A percentile compares a stretch with the other conserved stretches of the same genome.
Conservation (phyloP, 2,113 vertebrate species). For the Nanorana parkeri region DNA sequence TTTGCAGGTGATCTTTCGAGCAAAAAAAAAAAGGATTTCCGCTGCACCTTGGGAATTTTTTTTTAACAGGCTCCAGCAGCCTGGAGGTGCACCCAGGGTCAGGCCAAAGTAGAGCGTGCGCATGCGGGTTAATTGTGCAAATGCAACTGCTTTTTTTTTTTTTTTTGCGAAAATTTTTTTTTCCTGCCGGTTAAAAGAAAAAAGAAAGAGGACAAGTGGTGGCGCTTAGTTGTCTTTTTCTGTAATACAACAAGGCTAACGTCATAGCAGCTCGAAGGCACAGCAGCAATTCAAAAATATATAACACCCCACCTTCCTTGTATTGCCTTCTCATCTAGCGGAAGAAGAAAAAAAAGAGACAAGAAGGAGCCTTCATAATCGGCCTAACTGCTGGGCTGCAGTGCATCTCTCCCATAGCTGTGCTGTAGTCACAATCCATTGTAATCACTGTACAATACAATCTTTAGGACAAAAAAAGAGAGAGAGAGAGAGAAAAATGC, state of each 20-base stretch:
- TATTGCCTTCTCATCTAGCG: slow-evolving; percentile 61
- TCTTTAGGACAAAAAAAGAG: slow-evolving; percentile 79
- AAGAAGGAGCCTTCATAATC: slow-evolving; percentile 62
- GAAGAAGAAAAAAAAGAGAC: slow-evolving; percentile 29
- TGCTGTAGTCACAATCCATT: slow-evolving; percentile 81
- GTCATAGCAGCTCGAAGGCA: slow-evolving; percentile 13
- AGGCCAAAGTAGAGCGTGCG: slow-evolving; percentile 57
- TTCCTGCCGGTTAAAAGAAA: too few relatives aligned
- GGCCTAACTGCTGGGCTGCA: slow-evolving; percentile 69
- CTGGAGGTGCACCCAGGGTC: slow-evolving; percentile 60
- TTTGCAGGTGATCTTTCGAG: slow-evolving; percentile 19
- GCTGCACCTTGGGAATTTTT: slow-evolving; percentile 49
- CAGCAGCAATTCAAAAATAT: slow-evolving; percentile 4
- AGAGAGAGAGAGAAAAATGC: slow-evolving; percentile 79
- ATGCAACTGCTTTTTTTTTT: slow-evolving; percentile 48
- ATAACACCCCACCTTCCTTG: slow-evolving; percentile 56
- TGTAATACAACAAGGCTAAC: slow-evolving; percentile 36
- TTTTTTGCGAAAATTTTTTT: background rate
- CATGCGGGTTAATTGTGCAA: slow-evolving; percentile 52
- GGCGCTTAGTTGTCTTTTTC: slow-evolving; percentile 25
- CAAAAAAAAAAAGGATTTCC: slow-evolving; percentile 12
- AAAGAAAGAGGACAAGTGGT: background rate
- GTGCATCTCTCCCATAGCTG: slow-evolving; percentile 73
- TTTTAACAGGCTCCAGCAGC: slow-evolving; percentile 20
- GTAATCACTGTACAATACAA: slow-evolving; percentile 84